Evolutionary conservation across 35 echinoderm and acorn worm genomes (phyloP).

Genomic region (Amphiura filiformis): DNA sequence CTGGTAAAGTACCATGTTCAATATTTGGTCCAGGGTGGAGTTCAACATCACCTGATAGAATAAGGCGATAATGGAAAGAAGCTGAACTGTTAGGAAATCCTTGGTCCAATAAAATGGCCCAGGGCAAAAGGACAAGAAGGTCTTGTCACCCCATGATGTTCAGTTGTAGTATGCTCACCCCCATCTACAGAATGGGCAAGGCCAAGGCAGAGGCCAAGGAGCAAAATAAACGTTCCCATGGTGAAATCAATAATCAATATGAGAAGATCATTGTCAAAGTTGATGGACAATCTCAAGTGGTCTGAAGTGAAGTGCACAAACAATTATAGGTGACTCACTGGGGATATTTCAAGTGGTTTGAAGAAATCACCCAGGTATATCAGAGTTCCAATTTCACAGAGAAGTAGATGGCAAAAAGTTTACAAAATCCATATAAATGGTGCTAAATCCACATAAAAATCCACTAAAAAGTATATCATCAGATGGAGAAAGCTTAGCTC

Average conservation of each 20-base stretch:
- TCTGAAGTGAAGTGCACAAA: background rate
- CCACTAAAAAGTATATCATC: background rate
- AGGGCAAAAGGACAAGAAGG: background rate
- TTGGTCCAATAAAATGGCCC: background rate
- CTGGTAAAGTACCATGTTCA: background rate
- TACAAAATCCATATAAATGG: background rate
- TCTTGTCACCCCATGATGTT: background rate
- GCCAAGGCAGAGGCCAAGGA: conserved; percentile 2
- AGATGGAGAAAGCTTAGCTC: conserved; percentile 7
- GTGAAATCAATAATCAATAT: background rate
- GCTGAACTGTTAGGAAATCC: background rate
- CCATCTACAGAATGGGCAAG: background rate
- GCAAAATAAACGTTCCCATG: background rate
- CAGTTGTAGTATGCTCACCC: background rate
- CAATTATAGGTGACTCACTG: background rate
- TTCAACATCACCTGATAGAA: background rate
- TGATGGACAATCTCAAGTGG: background rate
- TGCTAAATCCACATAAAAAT: background rate
- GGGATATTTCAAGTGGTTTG: background rate
- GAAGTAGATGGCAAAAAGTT: background rate
- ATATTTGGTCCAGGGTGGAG: background rate
- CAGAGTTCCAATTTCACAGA: background rate
- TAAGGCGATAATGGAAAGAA: background rate
- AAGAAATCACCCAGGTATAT: background rate
- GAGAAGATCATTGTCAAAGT: background rate